Base-by-base conservation (phyloP, 2,113 vertebrate genomes). In the Ctenodactylus gundi region DNA sequence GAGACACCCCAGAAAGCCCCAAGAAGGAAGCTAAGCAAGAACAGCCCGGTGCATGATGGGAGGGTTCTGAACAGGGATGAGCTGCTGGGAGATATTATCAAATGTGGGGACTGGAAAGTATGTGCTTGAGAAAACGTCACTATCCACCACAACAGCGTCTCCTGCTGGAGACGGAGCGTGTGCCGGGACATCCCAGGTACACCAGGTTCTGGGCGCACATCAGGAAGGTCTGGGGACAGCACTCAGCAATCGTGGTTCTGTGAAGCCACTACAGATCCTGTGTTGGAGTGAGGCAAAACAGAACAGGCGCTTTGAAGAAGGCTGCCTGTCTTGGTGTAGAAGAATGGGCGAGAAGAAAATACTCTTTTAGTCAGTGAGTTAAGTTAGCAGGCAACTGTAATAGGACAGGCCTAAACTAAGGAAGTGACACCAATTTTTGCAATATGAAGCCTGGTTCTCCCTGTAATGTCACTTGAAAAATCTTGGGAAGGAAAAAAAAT, bases 41-140 rank as follows among this genome's bases (percentile, higher is more conserved):
- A 46, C 51, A 23, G 49, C 6, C n/a, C 34, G n/a, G 36, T 23
- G 25, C 20, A 85, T 39, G 20, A 44, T 4, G 3, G 17, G 41
- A 94, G 27, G 21, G 73, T 11, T 77, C n/a, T 53, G 29, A 68
- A 83, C 15, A 34, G 1, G 6, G 60, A 21, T 4, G 41, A 60
- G 23, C 21, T 11, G 8, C n/a, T 0, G 0, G 31, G 9, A 10
- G 18, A 0, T 41, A 2, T 7, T 6, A 46, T 55, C 25, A 31
- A 67, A 91, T n/a, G 17, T 39, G 5, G 25, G 67, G 39, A 3
- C 11, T 8, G 64, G 4, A 41, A 4, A n/a, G 36, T 11, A 8
- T 12, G 20, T 0, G 3, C 62, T 57, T 9, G 0, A 27, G 14
- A 51, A 83, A 80, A 31, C 23, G 49, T 6, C 14, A 23, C 57